Evolutionary conservation across 2,888 invertebrate genomes (phyloP).

Genomic region (Drosophila dives): DNA sequence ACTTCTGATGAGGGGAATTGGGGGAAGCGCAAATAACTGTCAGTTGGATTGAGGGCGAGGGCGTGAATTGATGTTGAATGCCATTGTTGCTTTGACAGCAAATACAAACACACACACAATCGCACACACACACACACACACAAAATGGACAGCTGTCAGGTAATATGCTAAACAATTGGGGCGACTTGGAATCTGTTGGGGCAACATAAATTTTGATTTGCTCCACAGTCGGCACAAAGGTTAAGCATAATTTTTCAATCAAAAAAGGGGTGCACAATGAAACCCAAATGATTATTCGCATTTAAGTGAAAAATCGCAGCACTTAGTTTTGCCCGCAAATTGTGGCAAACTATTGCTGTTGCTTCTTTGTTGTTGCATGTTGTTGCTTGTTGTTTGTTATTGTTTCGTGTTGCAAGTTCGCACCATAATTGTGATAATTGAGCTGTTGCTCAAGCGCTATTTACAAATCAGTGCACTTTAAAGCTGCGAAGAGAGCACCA

Average conservation of each 20-base stretch:
- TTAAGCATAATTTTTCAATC: slow-evolving; percentile 75
- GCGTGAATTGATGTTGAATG: slow-evolving; percentile 32
- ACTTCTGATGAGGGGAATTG: slow-evolving; percentile 1
- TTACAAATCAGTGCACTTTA: slow-evolving; percentile 51
- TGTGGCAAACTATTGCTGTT: slow-evolving; percentile 22
- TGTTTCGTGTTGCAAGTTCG: slow-evolving; percentile 22
- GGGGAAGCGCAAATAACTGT: slow-evolving; percentile 50
- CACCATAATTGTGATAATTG: slow-evolving; percentile 52
- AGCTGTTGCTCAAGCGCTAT: slow-evolving; percentile 38
- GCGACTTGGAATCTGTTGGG: slow-evolving; percentile 2
- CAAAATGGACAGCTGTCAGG: slow-evolving; percentile 65
- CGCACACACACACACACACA: slow-evolving; percentile 24
- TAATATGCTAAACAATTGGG: slow-evolving; percentile 38
- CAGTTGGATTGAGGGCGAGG: slow-evolving; percentile 35
- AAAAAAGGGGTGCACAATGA: slow-evolving; percentile 17
- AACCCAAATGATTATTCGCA: slow-evolving; percentile 34
- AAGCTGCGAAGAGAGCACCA: slow-evolving; percentile 29
- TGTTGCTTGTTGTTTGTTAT: slow-evolving; percentile 5
- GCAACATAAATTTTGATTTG: slow-evolving; percentile 66
- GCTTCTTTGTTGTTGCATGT: background rate
- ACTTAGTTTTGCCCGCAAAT: slow-evolving; percentile 40
- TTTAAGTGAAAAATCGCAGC: slow-evolving; percentile 70
- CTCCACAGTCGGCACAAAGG: slow-evolving; percentile 48
- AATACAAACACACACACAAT: slow-evolving; percentile 10
- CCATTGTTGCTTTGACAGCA: slow-evolving; percentile 58